These are phyloP conservation scores for Cheilosia vernalis DNA, from an alignment of 2,888 invertebrate genomes.

Conservation along the genomic window DNA sequence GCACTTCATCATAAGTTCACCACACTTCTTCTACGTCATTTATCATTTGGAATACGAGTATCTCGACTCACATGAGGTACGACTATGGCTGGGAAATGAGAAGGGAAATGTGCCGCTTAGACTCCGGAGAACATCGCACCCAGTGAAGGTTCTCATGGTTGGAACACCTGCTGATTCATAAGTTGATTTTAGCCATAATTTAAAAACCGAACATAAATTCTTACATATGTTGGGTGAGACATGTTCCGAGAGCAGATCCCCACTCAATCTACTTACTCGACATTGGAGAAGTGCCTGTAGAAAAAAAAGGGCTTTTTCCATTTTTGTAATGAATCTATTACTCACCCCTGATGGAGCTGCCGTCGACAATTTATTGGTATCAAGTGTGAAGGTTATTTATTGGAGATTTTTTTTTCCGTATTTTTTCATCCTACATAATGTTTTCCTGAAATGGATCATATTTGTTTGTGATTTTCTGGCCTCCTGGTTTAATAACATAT, in stretches of 20 bases:
- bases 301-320: slow-evolving; percentile 23
- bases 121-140: slow-evolving; percentile 1
- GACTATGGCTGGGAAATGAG: background rate
- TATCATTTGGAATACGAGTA: slow-evolving; percentile 42
- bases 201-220: slow-evolving; percentile 59
- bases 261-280: background rate
- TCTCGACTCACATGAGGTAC: slow-evolving; percentile 10
- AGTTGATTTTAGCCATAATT: slow-evolving; percentile 68
- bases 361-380: slow-evolving; percentile 66
- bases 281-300: slow-evolving; percentile 3
- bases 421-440: slow-evolving; percentile 5
- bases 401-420: slow-evolving; percentile 42
- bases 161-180: slow-evolving; percentile 61
- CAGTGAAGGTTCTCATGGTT: slow-evolving; percentile 1
- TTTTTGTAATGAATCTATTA: slow-evolving; percentile 64
- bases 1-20: slow-evolving; percentile 47
- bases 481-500: slow-evolving; percentile 47
- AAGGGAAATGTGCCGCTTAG: slow-evolving; percentile 3
- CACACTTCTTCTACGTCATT: slow-evolving; percentile 34
- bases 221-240: slow-evolving; percentile 16
- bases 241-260: background rate
- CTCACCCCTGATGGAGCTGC: slow-evolving; percentile 45
- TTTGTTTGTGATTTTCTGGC: slow-evolving; percentile 55
- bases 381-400: slow-evolving; percentile 64
- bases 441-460: slow-evolving; percentile 57